These are phyloP conservation scores for Turritopsis rubra DNA, from an alignment of 30 jellyfish, hydroid and myxozoan species.

Conservation along the genomic window DNA sequence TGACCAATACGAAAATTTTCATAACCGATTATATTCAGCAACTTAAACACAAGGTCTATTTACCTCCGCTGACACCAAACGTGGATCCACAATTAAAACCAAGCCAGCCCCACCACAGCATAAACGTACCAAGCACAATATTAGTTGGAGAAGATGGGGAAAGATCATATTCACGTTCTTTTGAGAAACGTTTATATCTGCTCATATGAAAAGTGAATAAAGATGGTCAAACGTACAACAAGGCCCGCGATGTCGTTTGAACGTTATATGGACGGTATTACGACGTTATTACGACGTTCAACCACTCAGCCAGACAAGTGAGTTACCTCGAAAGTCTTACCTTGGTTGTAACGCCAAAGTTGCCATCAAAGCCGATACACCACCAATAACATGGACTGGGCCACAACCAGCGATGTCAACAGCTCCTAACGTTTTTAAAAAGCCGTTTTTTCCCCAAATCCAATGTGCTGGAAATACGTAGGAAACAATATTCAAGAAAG, in stretches of 20 bases:
- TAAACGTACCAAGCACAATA: conserved; percentile 78
- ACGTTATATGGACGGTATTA: background rate
- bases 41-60: no score
- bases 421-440: conserved; percentile 57
- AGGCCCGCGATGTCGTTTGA: background rate
- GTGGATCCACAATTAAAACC: conserved; percentile 94
- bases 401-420: conserved; percentile 90
- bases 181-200: background rate
- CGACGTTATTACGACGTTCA: no score
- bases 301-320: no score
- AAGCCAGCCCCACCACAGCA: conserved; percentile 99
- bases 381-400: conserved; percentile 86
- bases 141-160: conserved; percentile 58
- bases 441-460: conserved; percentile 84
- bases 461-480: conserved; percentile 86
- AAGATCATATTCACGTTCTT: background rate
- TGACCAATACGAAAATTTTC: no score
- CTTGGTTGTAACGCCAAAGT: conserved; percentile 65
- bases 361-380: conserved; percentile 74
- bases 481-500: conserved; percentile 55
- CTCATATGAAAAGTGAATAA: no score
- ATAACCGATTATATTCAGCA: no score
- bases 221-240: no score
- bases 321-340: no score
- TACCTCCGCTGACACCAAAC: conserved; percentile 84